Base-by-base conservation (phyloP, 2,113 vertebrate genomes). In the Myrmophylax atrothorax region DNA sequence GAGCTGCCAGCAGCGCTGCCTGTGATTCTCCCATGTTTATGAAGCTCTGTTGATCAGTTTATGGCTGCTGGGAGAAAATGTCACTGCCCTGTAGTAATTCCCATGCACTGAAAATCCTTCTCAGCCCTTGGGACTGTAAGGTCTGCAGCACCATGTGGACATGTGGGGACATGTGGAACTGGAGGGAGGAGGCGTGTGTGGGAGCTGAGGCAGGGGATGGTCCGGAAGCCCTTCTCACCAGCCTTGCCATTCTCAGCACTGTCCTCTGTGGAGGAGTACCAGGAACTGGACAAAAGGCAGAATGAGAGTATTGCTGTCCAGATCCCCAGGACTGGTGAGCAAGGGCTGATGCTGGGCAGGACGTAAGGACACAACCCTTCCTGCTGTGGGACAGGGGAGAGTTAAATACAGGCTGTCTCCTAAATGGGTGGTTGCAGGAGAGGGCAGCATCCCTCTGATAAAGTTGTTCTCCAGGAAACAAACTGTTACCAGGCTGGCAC, bases 1-100 rank as follows among this genome's bases (percentile, higher is more conserved):
- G 78, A 9, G 26, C 84, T 93, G 94, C 95, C 95, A 93, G 89
- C 70, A 80, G 52, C 3, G 35, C 40, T 93, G 96, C 89, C 50
- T 93, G 77, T 29, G 22, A 46, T 92, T 89, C 83, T 83, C 38
- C 59, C 16, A 0, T 83, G 58, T 79, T 94, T 73, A 26, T 37
- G 85, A 44, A 85, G 67, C 46, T 74, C 67, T 85, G 78, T 35
- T 26, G 23, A 74, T 37, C 55, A 35, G 37, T 87, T 66, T 55
- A 52, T 56, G 60, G 70, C 67, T 76, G 56, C 56, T 75, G 58
- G 73, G 81, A 91, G 95, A 89, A 89, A 80, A 84, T 70, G 22
- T 76, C 67, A 37, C 28, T 0, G 0, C 38, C 47, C 62, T 47
- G 23, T 28, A 67, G 50, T 9, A 35, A 50, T 52, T 89, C 75